A percentile compares a stretch with the other conserved stretches of the same genome.
Evolutionary conservation across 2,888 invertebrate species (phyloP).

Genomic region (Eucera pruinosa): DNA sequence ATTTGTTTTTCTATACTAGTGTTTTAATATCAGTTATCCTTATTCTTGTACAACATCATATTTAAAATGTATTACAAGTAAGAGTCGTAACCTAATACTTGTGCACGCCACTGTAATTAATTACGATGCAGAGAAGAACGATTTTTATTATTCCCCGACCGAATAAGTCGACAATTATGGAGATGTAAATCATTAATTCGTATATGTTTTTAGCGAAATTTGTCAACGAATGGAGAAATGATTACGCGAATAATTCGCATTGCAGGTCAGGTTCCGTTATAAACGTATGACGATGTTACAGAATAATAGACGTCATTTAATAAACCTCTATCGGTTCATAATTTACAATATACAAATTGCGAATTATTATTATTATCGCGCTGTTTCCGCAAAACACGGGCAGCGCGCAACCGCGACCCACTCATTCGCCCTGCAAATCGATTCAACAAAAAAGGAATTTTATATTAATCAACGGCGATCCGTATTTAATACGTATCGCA

Average conservation of each 20-base stretch:
- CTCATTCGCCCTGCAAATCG: neutral
- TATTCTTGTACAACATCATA: too few relatives aligned
- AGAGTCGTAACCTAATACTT: too few relatives aligned
- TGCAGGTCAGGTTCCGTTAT: neutral
- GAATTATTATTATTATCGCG: constrained; percentile 15
- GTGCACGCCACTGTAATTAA: too few relatives aligned
- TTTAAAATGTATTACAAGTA: too few relatives aligned
- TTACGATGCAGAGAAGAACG: too few relatives aligned
- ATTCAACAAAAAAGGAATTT: constrained; percentile 21
- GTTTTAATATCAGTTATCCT: too few relatives aligned
- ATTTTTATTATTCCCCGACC: too few relatives aligned
- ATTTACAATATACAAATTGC: constrained; percentile 28
- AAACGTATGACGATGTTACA: neutral
- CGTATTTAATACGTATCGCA: constrained; percentile 31
- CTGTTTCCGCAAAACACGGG: neutral
- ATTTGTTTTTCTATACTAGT: too few relatives aligned
- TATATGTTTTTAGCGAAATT: neutral
- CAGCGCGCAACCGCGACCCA: neutral
- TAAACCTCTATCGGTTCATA: constrained; percentile 19
- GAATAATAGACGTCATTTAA: constrained; percentile 19
- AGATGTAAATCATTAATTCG: neutral
- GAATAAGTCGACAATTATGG: neutral
- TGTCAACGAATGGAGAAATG: neutral
- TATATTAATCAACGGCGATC: constrained; percentile 33
- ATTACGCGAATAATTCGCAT: neutral